Evolutionary conservation across 2,888 invertebrate species (phyloP).

Genomic region (Mechanitis mazaeus): DNA sequence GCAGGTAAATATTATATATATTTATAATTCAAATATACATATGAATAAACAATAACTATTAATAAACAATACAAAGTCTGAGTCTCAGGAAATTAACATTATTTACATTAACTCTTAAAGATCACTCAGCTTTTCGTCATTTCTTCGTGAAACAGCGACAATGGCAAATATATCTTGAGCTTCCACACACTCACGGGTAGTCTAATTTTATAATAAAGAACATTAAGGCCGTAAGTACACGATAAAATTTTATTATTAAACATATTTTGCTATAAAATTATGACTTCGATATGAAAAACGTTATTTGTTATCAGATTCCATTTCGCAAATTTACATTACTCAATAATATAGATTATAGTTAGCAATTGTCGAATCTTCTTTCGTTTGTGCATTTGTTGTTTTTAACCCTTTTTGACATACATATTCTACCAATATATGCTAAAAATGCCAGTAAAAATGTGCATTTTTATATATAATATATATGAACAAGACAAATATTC

Average conservation of each 20-base stretch:
- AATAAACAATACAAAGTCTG: no score
- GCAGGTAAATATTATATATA: no score
- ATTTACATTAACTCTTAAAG: not conserved
- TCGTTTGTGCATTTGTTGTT: no score
- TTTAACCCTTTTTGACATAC: no score
- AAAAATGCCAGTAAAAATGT: no score
- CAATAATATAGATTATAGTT: not conserved
- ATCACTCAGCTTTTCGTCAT: constrained; percentile 16
- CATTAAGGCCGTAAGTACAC: constrained; percentile 8
- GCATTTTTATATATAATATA: no score
- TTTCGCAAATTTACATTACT: not conserved
- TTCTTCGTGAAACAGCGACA: constrained; percentile 10
- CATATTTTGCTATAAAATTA: not conserved
- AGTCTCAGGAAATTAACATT: not conserved
- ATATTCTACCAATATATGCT: no score
- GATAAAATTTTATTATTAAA: no score
- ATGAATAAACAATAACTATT: no score
- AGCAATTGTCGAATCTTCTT: not conserved
- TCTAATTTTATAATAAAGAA: constrained; percentile 13
- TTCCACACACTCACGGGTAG: constrained; percentile 8
- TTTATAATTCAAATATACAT: no score
- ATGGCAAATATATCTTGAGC: constrained; percentile 17
- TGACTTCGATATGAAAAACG: not conserved
- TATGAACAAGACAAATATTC: no score
- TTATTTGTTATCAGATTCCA: no score